Conservation (phyloP, 2,888 invertebrate species). For the Dolomedes plantarius region DNA sequence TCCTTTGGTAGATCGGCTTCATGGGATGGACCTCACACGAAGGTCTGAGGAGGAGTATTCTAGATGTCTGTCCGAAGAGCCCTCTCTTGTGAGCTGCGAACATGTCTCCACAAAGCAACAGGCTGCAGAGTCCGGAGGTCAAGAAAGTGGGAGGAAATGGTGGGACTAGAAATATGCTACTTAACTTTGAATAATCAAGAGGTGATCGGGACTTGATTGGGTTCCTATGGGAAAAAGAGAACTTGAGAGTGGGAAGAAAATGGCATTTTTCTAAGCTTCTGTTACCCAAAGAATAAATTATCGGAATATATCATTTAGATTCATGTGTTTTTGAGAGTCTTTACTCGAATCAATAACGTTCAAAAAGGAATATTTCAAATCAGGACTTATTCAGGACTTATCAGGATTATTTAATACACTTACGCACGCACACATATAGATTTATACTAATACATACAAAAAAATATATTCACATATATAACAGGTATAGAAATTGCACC, state of each 20-base stretch:
- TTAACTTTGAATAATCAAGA: slow-evolving; percentile 54
- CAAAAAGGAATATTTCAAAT: too few relatives aligned
- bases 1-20: slow-evolving; percentile 51
- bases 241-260: not conserved
- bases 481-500: too few relatives aligned
- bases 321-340: too few relatives aligned
- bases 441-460: too few relatives aligned
- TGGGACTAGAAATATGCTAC: slow-evolving; percentile 53
- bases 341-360: too few relatives aligned
- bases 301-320: too few relatives aligned
- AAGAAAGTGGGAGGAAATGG: slow-evolving; percentile 46
- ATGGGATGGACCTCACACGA: slow-evolving; percentile 59
- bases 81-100: slow-evolving; percentile 28
- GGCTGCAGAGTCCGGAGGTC: slow-evolving; percentile 38
- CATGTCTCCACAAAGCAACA: slow-evolving; percentile 41
- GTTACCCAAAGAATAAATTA: not conserved
- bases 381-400: too few relatives aligned
- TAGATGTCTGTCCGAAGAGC: slow-evolving; percentile 1
- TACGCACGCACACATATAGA: too few relatives aligned
- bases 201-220: slow-evolving; percentile 45
- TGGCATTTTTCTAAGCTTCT: not conserved
- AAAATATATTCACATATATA: too few relatives aligned
- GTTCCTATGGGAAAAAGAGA: slow-evolving; percentile 39
- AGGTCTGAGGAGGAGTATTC: slow-evolving; percentile 1
- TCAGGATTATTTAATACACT: too few relatives aligned